These are phyloP conservation scores for Fulica atra DNA, from an alignment of 2,113 vertebrate genomes.

Conservation along the genomic window DNA sequence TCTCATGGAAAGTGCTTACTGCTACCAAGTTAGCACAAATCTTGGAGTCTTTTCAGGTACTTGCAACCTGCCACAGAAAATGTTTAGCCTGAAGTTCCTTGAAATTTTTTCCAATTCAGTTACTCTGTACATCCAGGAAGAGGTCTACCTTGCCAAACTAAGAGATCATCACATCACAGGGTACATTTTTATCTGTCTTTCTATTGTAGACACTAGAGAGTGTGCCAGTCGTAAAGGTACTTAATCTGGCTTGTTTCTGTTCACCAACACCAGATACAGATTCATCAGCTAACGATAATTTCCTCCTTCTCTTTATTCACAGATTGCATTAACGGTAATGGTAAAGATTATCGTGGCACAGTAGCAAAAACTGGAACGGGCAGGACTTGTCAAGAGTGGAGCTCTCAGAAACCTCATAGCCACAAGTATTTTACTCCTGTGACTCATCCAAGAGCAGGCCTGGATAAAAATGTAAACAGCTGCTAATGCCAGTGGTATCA, in stretches of 20 bases:
- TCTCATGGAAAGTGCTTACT: not conserved
- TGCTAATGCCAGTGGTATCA: not conserved
- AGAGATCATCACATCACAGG: not conserved
- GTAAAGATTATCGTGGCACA: slow-evolving; percentile 82
- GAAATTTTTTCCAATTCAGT: not conserved
- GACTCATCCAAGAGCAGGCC: slow-evolving; percentile 76
- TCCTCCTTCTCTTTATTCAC: not conserved
- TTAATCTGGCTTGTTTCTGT: not conserved
- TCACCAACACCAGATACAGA: not conserved
- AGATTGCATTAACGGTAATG: slow-evolving; percentile 86
- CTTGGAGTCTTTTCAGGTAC: not conserved
- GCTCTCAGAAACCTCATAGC: slow-evolving; percentile 81
- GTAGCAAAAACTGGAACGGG: slow-evolving; percentile 78
- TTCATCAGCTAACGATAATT: not conserved
- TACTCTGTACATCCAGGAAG: not conserved
- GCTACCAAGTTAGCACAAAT: not conserved
- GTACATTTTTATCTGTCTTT: not conserved
- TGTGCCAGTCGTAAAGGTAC: not conserved
- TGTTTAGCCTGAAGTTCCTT: not conserved
- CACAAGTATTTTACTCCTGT: slow-evolving; percentile 83
- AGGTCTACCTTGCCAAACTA: not conserved
- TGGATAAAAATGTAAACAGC: slow-evolving; percentile 86
- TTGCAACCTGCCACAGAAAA: not conserved
- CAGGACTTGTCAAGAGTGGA: slow-evolving; percentile 87
- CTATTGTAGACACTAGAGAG: not conserved